Conservation (phyloP, 2,888 invertebrate genomes). For the Leptodirus hochenwartii region DNA sequence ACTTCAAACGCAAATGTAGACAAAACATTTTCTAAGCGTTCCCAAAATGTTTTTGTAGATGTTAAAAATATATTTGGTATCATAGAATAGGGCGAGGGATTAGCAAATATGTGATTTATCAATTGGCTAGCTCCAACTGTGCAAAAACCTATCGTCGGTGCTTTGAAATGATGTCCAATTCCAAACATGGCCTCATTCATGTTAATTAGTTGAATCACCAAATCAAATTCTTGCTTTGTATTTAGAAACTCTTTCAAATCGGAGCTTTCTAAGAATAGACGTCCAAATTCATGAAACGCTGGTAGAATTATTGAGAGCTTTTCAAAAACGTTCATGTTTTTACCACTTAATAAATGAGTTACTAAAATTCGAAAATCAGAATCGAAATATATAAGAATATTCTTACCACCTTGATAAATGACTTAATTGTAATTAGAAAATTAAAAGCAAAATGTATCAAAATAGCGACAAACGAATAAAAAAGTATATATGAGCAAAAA, state of each 20-base stretch:
- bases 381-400: too few relatives aligned
- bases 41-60: conserved; percentile 19
- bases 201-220: conserved; percentile 18
- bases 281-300: conserved; percentile 1
- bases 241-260: conserved; percentile 2
- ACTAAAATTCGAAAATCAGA: too few relatives aligned
- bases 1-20: conserved; percentile 5
- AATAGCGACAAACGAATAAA: too few relatives aligned
- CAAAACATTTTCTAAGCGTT: conserved; percentile 19
- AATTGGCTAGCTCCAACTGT: conserved; percentile 16
- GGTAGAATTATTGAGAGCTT: not conserved
- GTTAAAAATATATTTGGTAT: conserved; percentile 17
- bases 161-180: conserved; percentile 20
- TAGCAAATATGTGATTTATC: conserved; percentile 17
- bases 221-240: conserved; percentile 14
- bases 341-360: too few relatives aligned
- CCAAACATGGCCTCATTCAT: conserved; percentile 21
- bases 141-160: conserved; percentile 20
- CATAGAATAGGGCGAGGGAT: conserved; percentile 21
- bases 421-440: too few relatives aligned
- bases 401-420: too few relatives aligned
- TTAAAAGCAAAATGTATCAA: too few relatives aligned
- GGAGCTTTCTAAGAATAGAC: not conserved
- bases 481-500: not conserved
- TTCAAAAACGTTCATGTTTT: conserved; percentile 2